Conservation (phyloP, 2,797 vertebrate species). For the Acrossocheilus wenchowensis region DNA sequence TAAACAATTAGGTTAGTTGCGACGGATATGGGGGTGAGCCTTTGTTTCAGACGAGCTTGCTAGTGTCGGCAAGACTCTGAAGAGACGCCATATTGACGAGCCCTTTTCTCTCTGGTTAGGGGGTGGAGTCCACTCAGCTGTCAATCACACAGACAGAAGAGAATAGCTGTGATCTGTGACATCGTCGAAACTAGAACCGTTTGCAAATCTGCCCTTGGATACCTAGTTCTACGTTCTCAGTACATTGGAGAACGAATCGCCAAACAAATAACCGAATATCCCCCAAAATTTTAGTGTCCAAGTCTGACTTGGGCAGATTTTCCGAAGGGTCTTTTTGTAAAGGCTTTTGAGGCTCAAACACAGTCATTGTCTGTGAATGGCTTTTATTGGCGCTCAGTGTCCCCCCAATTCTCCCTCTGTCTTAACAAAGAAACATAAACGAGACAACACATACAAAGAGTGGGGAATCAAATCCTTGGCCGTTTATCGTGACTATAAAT, state of each 20-base stretch:
- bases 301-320: slow-evolving; percentile 1
- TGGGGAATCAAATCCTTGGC: neutral
- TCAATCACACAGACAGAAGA: slow-evolving; percentile 31
- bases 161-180: slow-evolving; percentile 28
- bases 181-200: neutral
- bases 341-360: slow-evolving; percentile 5
- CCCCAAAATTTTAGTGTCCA: neutral
- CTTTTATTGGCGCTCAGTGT: slow-evolving; percentile 12
- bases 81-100: slow-evolving; percentile 26
- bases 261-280: neutral
- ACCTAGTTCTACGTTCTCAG: neutral
- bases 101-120: slow-evolving; percentile 14
- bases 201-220: slow-evolving; percentile 13
- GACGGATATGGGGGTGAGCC: neutral
- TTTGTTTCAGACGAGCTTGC: slow-evolving; percentile 30
- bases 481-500: neutral
- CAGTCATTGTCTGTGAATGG: neutral
- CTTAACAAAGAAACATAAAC: slow-evolving; percentile 11
- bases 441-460: slow-evolving; percentile 3
- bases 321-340: neutral
- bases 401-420: neutral
- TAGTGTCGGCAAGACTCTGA: neutral
- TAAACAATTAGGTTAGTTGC: neutral
- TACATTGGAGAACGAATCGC: neutral
- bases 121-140: slow-evolving; percentile 35